phyloP scores from a whole-genome alignment of 1,140 invertebrate species.

The Drosophila malerkotliana region DNA sequence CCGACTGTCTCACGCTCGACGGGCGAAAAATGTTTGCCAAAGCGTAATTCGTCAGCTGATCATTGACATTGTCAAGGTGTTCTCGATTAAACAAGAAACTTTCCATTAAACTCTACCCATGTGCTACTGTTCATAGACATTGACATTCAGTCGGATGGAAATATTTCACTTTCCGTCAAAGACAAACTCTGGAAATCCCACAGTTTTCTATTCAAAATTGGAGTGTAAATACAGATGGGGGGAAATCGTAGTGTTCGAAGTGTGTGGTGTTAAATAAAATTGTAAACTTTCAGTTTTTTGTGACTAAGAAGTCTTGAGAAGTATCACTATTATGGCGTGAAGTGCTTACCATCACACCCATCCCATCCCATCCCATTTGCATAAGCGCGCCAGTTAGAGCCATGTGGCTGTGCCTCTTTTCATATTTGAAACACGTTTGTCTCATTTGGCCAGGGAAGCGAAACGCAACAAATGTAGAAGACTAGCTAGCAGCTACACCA shows the following conservation, averaged over 20 bases:
- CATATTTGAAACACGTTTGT: conserved; percentile 77
- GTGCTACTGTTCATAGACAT: conserved; percentile 1
- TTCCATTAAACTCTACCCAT: conserved; percentile 28
- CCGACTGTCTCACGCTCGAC: conserved; percentile 23
- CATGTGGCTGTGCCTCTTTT: conserved; percentile 41
- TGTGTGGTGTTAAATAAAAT: neutral
- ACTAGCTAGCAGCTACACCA: conserved; percentile 27
- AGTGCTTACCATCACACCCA: neutral
- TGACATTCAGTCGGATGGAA: conserved; percentile 33
- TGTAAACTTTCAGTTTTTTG: neutral
- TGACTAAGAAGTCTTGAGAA: no score
- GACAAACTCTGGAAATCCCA: conserved; percentile 9
- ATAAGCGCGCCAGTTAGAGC: conserved; percentile 54
- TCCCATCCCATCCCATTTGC: conserved; percentile 42
- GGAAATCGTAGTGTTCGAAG: neutral
- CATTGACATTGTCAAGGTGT: conserved; percentile 44
- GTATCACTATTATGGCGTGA: neutral
- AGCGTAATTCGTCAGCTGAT: conserved; percentile 46
- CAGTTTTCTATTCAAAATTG: neutral
- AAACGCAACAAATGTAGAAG: conserved; percentile 34
- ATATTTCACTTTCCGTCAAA: conserved; percentile 48
- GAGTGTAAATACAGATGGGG: neutral
- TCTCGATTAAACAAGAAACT: conserved; percentile 24
- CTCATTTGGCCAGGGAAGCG: conserved; percentile 72
- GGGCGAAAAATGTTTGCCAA: conserved; percentile 8